These are phyloP conservation scores for Dasypolia templi DNA, from an alignment of 2,888 invertebrate species.

Conservation along the genomic window DNA sequence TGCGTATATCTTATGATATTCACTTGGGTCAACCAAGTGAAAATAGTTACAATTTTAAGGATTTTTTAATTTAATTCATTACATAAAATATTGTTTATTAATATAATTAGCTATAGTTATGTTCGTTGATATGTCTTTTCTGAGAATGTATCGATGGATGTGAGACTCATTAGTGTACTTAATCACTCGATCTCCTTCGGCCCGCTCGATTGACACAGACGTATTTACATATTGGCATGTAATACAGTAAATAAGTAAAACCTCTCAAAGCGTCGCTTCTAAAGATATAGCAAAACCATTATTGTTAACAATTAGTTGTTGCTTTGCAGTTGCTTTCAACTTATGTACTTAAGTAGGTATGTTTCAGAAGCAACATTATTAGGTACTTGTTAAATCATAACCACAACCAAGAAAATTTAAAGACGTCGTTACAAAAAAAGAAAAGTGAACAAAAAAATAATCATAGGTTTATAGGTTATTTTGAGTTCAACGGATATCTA, in stretches of 20 bases:
- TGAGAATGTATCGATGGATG: slow-evolving; percentile 33
- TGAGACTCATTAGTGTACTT: slow-evolving; percentile 46
- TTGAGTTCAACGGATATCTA: slow-evolving; percentile 22
- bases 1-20: slow-evolving; percentile 59
- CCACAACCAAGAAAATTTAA: neutral
- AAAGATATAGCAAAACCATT: slow-evolving; percentile 16
- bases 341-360: neutral
- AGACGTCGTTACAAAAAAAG: neutral
- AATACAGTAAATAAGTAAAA: slow-evolving; percentile 68
- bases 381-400: neutral
- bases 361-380: neutral
- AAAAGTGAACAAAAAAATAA: slow-evolving; percentile 5
- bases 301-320: neutral
- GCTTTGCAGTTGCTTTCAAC: neutral
- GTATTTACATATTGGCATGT: slow-evolving; percentile 59
- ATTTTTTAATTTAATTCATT: neutral
- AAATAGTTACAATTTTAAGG: slow-evolving; percentile 32
- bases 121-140: slow-evolving; percentile 17
- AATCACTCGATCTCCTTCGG: slow-evolving; percentile 20
- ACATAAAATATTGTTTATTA: neutral
- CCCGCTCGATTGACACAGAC: slow-evolving; percentile 34
- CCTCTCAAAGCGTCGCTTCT: slow-evolving; percentile 31
- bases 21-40: slow-evolving; percentile 27
- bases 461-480: slow-evolving; percentile 2
- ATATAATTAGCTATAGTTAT: slow-evolving; percentile 23